A percentile compares a stretch with the other conserved stretches of the same genome.
Conservation (phyloP, 2,113 vertebrate genomes). For the Rhabdornis inornatus region DNA sequence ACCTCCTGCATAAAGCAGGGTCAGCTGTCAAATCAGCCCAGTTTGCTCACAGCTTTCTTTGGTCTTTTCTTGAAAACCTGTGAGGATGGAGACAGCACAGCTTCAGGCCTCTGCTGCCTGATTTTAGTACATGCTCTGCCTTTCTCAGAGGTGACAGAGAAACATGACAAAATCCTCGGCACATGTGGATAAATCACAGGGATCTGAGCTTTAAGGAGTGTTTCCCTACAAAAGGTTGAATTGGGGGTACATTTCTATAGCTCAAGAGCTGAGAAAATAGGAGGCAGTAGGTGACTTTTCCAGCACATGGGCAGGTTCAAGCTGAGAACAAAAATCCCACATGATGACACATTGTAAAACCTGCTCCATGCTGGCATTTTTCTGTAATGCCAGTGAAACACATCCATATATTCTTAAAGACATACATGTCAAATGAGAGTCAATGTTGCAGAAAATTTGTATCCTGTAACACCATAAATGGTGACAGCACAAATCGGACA, state of each 20-base stretch:
- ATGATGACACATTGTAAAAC: neutral
- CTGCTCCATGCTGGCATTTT: neutral
- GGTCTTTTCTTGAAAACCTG: neutral
- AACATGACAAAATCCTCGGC: rapidly evolving
- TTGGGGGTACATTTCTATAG: neutral
- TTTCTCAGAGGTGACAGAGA: neutral
- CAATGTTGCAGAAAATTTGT: neutral
- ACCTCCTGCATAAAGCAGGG: neutral
- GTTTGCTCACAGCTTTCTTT: neutral
- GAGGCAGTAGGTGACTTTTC: neutral
- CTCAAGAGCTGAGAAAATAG: neutral
- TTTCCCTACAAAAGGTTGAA: neutral
- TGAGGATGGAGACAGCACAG: neutral
- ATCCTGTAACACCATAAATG: neutral
- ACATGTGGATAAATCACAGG: neutral
- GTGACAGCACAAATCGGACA: neutral
- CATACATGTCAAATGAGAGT: neutral
- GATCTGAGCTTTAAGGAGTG: neutral
- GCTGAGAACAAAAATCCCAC: neutral
- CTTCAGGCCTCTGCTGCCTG: neutral
- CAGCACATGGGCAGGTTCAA: neutral
- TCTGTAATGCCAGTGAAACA: neutral
- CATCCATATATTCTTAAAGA: neutral
- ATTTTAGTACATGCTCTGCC: neutral
- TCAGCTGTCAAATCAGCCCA: neutral